phyloP scores from a whole-genome alignment of 2,113 vertebrate species.

The Oxyruncus cristatus region DNA sequence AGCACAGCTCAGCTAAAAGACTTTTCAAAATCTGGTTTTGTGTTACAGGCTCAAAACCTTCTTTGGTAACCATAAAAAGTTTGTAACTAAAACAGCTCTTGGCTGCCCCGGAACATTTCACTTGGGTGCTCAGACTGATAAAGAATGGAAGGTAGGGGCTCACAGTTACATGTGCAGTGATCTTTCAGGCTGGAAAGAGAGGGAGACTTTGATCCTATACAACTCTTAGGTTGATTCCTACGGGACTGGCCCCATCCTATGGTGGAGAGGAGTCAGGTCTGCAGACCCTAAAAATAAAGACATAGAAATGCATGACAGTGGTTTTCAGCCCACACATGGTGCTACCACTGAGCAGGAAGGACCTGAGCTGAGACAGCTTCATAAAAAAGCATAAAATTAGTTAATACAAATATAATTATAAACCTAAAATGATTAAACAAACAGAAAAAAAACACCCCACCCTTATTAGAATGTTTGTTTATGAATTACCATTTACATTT shows the following conservation, averaged over 20 bases:
- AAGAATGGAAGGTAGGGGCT: background rate
- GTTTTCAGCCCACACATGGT: background rate
- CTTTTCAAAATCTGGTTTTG: background rate
- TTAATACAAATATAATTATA: background rate
- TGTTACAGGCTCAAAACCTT: background rate
- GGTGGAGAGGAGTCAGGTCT: background rate
- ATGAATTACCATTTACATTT: background rate
- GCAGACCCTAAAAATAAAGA: background rate
- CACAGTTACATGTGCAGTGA: background rate
- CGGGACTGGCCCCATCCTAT: no score
- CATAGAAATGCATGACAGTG: background rate
- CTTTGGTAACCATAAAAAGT: background rate
- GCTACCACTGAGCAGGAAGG: background rate
- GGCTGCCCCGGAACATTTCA: background rate
- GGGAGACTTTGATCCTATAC: background rate
- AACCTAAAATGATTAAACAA: background rate
- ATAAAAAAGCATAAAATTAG: background rate
- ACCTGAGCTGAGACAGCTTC: background rate
- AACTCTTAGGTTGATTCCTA: background rate
- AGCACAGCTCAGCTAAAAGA: background rate
- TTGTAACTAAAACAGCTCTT: background rate
- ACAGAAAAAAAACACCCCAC: background rate
- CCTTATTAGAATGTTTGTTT: background rate
- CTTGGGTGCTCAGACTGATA: background rate
- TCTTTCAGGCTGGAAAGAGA: background rate